These are phyloP conservation scores for Tromatobia lineatoria DNA, from an alignment of 2,888 invertebrate genomes.

Conservation along the genomic window DNA sequence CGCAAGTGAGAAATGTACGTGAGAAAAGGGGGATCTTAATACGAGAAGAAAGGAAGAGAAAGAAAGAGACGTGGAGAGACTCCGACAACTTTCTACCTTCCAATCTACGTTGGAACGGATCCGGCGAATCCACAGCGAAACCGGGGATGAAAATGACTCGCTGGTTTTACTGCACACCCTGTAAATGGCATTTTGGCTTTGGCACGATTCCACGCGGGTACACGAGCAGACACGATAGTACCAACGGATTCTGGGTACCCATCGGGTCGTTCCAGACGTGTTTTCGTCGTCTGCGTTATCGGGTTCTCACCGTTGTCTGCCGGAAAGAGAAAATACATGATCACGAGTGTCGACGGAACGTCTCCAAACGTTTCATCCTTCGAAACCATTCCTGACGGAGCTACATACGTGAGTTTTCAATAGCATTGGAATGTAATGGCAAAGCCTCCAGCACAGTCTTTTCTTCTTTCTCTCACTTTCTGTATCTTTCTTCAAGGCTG, in stretches of 20 bases:
- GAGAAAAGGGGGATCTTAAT: slow-evolving; percentile 7
- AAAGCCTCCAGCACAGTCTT: not conserved
- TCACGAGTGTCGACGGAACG: slow-evolving; percentile 8
- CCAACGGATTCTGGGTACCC: not conserved
- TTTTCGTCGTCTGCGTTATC: slow-evolving; percentile 19
- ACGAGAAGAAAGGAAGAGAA: not conserved
- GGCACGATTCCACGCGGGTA: slow-evolving; percentile 44
- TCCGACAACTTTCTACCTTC: slow-evolving; percentile 23
- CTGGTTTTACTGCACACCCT: slow-evolving; percentile 18
- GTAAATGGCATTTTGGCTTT: slow-evolving; percentile 51
- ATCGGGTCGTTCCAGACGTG: not conserved
- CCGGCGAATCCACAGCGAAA: slow-evolving; percentile 14
- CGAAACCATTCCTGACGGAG: slow-evolving; percentile 26
- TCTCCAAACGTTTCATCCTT: slow-evolving; percentile 25
- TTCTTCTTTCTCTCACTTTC: not conserved
- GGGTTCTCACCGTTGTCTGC: slow-evolving; percentile 17
- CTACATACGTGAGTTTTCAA: slow-evolving; percentile 10
- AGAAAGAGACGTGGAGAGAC: slow-evolving; percentile 10
- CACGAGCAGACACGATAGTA: not conserved
- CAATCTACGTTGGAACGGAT: slow-evolving; percentile 30
- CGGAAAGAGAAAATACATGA: not conserved
- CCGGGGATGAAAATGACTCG: slow-evolving; percentile 38
- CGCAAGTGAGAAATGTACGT: not conserved
- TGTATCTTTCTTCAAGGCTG: not conserved
- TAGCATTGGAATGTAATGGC: slow-evolving; percentile 33